Conservation (phyloP, 2,888 invertebrate genomes). For the Polydrusus pterygomalis region DNA sequence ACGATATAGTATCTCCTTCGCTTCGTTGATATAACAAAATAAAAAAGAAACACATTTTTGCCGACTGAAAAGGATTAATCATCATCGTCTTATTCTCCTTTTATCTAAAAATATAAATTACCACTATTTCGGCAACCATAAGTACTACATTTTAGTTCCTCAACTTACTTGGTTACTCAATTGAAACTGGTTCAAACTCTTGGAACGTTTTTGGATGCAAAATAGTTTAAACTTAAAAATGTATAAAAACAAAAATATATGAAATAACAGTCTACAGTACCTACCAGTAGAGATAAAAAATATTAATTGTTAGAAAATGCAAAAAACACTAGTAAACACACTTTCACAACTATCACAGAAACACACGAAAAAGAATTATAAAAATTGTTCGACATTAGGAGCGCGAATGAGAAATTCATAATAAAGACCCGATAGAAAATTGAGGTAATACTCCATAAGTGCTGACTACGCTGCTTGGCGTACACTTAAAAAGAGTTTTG, state of each 20-base stretch:
- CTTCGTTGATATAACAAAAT: conserved; percentile 21
- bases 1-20: conserved; percentile 47
- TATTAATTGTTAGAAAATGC: too few relatives aligned
- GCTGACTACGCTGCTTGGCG: conserved; percentile 35
- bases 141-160: too few relatives aligned
- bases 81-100: background rate
- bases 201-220: too few relatives aligned
- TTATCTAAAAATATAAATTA: conserved; percentile 5
- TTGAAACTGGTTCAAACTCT: too few relatives aligned
- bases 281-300: too few relatives aligned
- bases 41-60: conserved; percentile 17
- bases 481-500: background rate
- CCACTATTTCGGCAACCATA: too few relatives aligned
- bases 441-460: conserved; percentile 45
- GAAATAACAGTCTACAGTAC: too few relatives aligned
- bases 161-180: too few relatives aligned
- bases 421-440: conserved; percentile 38
- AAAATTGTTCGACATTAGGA: conserved; percentile 20
- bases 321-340: too few relatives aligned
- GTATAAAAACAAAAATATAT: too few relatives aligned
- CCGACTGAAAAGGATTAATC: background rate
- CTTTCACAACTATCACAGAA: background rate
- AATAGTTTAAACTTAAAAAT: too few relatives aligned
- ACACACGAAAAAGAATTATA: background rate
- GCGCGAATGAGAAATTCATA: conserved; percentile 31